Conservation (phyloP, 2,113 vertebrate species). For the Silurus meridionalis region DNA sequence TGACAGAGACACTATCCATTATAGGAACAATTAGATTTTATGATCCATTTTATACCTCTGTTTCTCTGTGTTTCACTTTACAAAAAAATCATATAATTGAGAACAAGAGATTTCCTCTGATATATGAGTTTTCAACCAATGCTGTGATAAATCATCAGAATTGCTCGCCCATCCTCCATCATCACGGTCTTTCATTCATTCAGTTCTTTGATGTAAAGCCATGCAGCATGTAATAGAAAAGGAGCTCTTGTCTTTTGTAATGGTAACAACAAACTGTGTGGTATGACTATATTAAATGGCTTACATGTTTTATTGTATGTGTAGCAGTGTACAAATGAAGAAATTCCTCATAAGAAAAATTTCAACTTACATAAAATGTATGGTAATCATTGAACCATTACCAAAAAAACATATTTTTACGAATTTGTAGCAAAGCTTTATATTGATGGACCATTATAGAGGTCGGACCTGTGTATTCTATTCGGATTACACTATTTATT, state of each 20-base stretch:
- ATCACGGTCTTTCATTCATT: conserved; percentile 33
- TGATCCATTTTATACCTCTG: conserved; percentile 38
- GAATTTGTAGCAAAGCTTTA: neutral
- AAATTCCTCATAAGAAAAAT: neutral
- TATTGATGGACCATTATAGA: neutral
- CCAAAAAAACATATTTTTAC: neutral
- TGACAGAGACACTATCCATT: neutral
- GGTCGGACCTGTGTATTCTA: neutral
- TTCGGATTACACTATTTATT: neutral
- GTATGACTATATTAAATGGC: conserved; percentile 8
- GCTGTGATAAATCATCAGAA: conserved; percentile 27
- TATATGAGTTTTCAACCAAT: conserved; percentile 30
- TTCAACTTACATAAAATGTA: neutral
- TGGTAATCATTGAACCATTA: neutral
- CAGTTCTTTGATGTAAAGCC: conserved; percentile 44
- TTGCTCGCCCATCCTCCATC: conserved; percentile 29
- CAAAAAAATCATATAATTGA: conserved; percentile 30
- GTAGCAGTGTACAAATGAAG: neutral
- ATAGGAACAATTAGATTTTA: neutral
- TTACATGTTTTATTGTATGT: conserved; percentile 23
- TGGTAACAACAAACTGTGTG: conserved; percentile 28
- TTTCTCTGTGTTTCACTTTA: conserved; percentile 33
- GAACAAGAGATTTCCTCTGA: conserved; percentile 29
- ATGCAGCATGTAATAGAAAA: conserved; percentile 39
- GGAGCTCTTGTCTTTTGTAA: conserved; percentile 40